Base-by-base conservation (phyloP, 2,797 vertebrate species). In the Lophius americanus region DNA sequence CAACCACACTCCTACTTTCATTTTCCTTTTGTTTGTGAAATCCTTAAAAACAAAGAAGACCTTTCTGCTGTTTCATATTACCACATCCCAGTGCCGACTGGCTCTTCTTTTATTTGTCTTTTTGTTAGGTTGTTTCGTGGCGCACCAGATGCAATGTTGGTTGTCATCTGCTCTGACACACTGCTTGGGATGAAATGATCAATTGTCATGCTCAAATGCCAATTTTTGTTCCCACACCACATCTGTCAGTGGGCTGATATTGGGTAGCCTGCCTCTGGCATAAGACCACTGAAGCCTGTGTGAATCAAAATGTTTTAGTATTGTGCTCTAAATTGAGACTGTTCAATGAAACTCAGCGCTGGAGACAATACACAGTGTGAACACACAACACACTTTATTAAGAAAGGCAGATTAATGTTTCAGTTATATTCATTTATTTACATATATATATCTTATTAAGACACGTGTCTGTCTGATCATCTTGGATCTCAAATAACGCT, bases 381-480 rank as follows among this genome's bases (percentile, higher is more conserved):
- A 64, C 59, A 68, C 60, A 78, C 73, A 72, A 80, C 68, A 65
- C 70, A 70, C 57, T 83, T 84, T 72, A 85, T 85, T 76, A 87
- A 80, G 13, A 56, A 71, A 67, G 77, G 76, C 39, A n/a, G 68
- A 84, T 86, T 68, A 88, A 86, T 85, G 76, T 84, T 79, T 66
- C 86, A 84, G 83, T 92, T 88, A 84, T 85, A 70, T 59, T 62
- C 65, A 23, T 23, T 23, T 23, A 23, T 23, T 23, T 23, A 23
- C 23, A 23, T 23, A 23, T 23, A 23, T 23, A 23, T 23, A 84
- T 86, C 64, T 75, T 83, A 86, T 91, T 79, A 80, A 76, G 64
- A 79, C 75, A 64, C 64, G 65, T 71, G 63, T 73, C 75, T 77
- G 75, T 84, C 73, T 77, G 70, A 65, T 68, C 56, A 79, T 70